phyloP scores from a whole-genome alignment of 2,797 vertebrate species.

The Acanthis flammea region DNA sequence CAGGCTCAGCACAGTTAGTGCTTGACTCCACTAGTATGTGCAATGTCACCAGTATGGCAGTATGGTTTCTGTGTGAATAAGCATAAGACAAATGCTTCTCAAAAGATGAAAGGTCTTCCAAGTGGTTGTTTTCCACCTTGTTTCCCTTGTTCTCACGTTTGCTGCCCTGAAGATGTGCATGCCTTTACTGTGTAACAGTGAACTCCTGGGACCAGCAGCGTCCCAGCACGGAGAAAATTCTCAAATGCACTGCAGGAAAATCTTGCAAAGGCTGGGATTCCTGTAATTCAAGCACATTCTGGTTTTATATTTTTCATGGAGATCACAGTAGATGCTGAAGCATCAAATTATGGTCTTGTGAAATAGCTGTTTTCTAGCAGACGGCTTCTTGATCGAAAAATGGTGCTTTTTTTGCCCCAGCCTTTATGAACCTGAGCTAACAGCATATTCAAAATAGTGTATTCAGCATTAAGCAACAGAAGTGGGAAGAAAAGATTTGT shows the following conservation, averaged over 20 bases:
- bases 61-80: neutral
- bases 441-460: neutral
- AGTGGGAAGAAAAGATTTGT: neutral
- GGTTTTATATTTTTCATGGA: neutral
- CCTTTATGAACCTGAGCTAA: neutral
- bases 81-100: neutral
- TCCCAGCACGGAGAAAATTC: neutral
- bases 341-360: neutral
- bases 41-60: neutral
- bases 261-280: neutral
- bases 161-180: neutral
- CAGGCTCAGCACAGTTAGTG: neutral
- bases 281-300: neutral
- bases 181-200: neutral
- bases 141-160: neutral
- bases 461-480: neutral
- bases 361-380: neutral
- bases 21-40: neutral
- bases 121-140: neutral
- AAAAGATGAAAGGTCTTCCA: neutral
- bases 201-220: neutral
- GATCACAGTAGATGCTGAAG: neutral
- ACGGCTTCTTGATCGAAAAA: neutral
- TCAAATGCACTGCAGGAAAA: neutral
- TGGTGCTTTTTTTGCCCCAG: neutral